Percentiles rank a stretch among this genome's conserved stretches.
phyloP scores from a whole-genome alignment of 2,797 vertebrate species.

The Coranthus polyacanthus region DNA sequence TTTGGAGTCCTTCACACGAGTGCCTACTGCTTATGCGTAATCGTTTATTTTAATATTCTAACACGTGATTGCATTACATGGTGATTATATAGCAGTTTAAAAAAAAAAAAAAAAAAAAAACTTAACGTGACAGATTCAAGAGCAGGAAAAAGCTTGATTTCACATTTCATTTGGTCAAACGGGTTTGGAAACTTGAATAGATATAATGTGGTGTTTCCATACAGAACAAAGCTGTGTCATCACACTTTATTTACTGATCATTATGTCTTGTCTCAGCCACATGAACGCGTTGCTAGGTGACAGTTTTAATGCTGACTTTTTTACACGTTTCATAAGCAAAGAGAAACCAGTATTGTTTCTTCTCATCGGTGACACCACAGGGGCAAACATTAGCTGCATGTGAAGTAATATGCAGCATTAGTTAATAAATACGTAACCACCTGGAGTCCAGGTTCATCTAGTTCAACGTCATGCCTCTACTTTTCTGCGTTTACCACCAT shows the following conservation, averaged over 20 bases:
- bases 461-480: too few relatives aligned
- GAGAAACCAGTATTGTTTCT: too few relatives aligned
- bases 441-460: too few relatives aligned
- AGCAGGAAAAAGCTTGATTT: too few relatives aligned
- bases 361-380: too few relatives aligned
- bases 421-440: too few relatives aligned
- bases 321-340: background rate
- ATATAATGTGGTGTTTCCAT: background rate
- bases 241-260: constrained; percentile 33
- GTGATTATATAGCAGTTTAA: too few relatives aligned
- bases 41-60: background rate
- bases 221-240: constrained; percentile 27
- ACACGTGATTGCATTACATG: background rate
- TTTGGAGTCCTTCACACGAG: background rate
- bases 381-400: too few relatives aligned
- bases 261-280: constrained; percentile 15
- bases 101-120: background rate
- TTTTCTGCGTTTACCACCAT: too few relatives aligned
- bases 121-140: too few relatives aligned
- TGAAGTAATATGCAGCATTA: too few relatives aligned
- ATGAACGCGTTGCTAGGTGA: constrained; percentile 69
- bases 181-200: background rate
- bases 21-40: background rate
- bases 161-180: background rate
- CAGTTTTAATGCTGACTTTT: constrained; percentile 33